Percentiles rank a stretch among this genome's conserved stretches.
Conservation (phyloP, 2,888 invertebrate species). For the Schrankia costaestrigalis region DNA sequence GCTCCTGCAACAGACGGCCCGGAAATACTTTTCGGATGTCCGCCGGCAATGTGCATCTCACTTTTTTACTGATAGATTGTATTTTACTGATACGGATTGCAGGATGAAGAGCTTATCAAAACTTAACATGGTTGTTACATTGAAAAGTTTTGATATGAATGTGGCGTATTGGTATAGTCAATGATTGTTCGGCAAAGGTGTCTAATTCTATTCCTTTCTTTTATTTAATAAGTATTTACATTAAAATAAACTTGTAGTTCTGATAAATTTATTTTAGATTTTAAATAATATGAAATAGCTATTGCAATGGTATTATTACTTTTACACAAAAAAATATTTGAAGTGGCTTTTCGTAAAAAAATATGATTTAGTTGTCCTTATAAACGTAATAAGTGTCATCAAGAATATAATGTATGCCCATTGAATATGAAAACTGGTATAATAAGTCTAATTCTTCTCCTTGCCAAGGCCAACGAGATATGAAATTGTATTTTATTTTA, state of each 20-base stretch:
- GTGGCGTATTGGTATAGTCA: no score
- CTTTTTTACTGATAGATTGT: slow-evolving; percentile 37
- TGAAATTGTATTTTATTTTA: slow-evolving; percentile 76
- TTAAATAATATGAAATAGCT: no score
- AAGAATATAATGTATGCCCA: slow-evolving; percentile 48
- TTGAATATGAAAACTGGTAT: slow-evolving; percentile 51
- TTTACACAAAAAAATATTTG: no score
- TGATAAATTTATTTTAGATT: no score
- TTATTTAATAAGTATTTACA: no score
- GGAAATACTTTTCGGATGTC: slow-evolving; percentile 67
- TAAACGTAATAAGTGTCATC: slow-evolving; percentile 57
- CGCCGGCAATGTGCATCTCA: slow-evolving; percentile 48
- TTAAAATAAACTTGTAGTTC: no score
- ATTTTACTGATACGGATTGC: slow-evolving; percentile 30
- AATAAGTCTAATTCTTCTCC: slow-evolving; percentile 64
- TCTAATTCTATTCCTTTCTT: no score
- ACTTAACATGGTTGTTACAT: no score
- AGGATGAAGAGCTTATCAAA: slow-evolving; percentile 14
- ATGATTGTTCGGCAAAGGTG: no score
- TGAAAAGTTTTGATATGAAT: slow-evolving; percentile 12
- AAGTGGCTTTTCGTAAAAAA: no score
- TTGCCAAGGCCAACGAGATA: slow-evolving; percentile 46
- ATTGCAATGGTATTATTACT: no score
- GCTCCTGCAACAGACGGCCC: slow-evolving; percentile 44
- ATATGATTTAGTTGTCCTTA: slow-evolving; percentile 35